Evolutionary conservation across 1,140 invertebrate species (phyloP), one percentile per base, ranked within the genome.

Genomic region (Catajapyx aquilonaris): DNA sequence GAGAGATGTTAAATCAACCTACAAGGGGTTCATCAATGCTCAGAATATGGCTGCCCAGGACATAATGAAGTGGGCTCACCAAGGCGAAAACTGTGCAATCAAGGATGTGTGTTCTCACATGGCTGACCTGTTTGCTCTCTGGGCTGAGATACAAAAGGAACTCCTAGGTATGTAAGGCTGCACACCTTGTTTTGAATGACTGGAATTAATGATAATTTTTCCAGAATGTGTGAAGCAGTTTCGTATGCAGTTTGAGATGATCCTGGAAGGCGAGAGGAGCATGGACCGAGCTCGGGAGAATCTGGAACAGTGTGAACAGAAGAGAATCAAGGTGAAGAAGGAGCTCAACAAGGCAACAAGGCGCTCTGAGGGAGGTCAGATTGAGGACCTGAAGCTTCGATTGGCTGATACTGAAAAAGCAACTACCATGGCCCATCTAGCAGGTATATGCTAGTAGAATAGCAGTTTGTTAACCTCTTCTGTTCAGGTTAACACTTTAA

Each of bases 111-210:
- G 61, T 46, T 52, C 52, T 36, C 57, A 59, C 20, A 45, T 66
- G 20, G 49, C 53, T 16, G 65, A 69, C 42, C 46, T 69, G 21
- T 58, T 59, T 43, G 34, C 49, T 15, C 40, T 66, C 20, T 67
- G 64, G 59, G 55, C 57, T 20, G 61, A 65, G 41, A 57, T 61
- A n/a, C 65, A 66, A 44, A 55, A 53, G 34, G 61, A 66, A 39
- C 65, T 68, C 48, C 44, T 51, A 37, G 52, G 55, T 57, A 47
- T 43, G 41, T 25, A 34, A 31, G 35, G 20, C 4, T 43, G 31
- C 18, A 37, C 13, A 15, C n/a, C 5, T 31, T 31, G 23, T 25
- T 23, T 25, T 25, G 17, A 13, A 19, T 35, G 9, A 36, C 20
- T 30, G 21, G 2, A n/a, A 21, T 11, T 35, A 18, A 23, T n/a